Evolutionary conservation across 2,888 invertebrate species (phyloP).

Genomic region (Hedya salicella): DNA sequence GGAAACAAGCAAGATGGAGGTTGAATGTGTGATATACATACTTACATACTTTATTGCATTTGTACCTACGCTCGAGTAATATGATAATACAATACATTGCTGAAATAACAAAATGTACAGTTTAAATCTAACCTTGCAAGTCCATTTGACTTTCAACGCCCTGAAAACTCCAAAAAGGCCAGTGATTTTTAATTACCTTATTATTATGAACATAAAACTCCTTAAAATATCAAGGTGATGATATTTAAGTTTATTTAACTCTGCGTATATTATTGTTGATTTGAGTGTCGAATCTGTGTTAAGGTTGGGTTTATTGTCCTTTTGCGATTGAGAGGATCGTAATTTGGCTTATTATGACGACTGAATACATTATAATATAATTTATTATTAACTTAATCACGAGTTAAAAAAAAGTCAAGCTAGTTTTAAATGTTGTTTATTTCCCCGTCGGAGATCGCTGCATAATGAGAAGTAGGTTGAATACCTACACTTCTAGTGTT

Average conservation of each 20-base stretch:
- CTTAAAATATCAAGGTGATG: conserved; percentile 4
- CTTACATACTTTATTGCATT: too few relatives aligned
- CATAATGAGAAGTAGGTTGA: too few relatives aligned
- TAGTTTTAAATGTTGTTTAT: too few relatives aligned
- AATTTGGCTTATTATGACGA: neutral
- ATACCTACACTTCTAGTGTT: too few relatives aligned
- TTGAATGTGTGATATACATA: too few relatives aligned
- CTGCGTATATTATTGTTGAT: neutral
- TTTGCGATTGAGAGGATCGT: neutral
- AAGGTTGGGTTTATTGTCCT: conserved; percentile 17
- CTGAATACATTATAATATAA: too few relatives aligned
- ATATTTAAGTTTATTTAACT: conserved; percentile 6
- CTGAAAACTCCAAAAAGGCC: neutral
- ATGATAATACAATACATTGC: neutral
- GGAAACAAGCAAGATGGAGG: too few relatives aligned
- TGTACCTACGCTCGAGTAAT: neutral
- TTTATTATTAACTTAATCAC: too few relatives aligned
- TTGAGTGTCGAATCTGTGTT: conserved; percentile 3
- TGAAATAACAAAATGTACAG: neutral
- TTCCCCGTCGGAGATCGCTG: too few relatives aligned
- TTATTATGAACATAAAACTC: conserved; percentile 22
- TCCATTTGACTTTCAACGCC: conserved; percentile 10
- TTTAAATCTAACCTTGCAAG: conserved; percentile 10
- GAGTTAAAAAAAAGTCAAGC: too few relatives aligned
- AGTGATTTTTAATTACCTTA: conserved; percentile 6